These are phyloP conservation scores for Microcebus tavaratra DNA, from an alignment of 2,113 vertebrate genomes.

Conservation along the genomic window DNA sequence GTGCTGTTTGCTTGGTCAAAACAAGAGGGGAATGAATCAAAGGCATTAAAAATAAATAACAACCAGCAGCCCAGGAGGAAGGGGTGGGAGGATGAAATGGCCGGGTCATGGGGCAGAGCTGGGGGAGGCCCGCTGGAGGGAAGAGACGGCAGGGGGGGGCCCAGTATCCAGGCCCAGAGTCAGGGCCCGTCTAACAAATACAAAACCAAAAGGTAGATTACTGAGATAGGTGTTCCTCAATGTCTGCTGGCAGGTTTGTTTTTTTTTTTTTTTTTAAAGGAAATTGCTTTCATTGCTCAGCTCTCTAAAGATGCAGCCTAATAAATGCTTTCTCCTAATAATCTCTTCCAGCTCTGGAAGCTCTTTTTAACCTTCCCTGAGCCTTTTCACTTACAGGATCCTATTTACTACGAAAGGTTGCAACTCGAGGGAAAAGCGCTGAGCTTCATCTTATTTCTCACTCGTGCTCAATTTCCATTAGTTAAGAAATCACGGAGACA, in stretches of 20 bases:
- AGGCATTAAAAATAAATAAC: constrained; percentile 44
- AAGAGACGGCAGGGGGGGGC: background rate
- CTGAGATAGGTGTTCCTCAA: background rate
- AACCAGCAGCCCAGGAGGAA: background rate
- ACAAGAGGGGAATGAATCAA: constrained; percentile 55
- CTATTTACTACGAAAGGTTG: background rate
- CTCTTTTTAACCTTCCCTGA: background rate
- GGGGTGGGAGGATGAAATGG: background rate
- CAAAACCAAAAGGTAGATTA: background rate
- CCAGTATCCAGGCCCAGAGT: background rate
- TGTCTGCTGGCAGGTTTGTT: background rate
- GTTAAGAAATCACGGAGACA: background rate
- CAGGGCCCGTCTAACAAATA: background rate
- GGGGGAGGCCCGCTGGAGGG: fast-evolving
- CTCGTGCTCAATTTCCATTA: background rate
- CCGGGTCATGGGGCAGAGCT: background rate
- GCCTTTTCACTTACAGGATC: background rate
- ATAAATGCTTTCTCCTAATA: background rate
- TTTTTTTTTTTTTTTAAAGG: background rate
- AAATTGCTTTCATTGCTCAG: background rate
- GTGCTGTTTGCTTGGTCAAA: constrained; percentile 61
- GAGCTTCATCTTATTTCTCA: background rate
- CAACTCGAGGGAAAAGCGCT: background rate
- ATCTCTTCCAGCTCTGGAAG: background rate
- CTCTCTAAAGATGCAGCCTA: background rate